Evolutionary conservation across 2,888 invertebrate species (phyloP).

Genomic region (Crematogaster levior): DNA sequence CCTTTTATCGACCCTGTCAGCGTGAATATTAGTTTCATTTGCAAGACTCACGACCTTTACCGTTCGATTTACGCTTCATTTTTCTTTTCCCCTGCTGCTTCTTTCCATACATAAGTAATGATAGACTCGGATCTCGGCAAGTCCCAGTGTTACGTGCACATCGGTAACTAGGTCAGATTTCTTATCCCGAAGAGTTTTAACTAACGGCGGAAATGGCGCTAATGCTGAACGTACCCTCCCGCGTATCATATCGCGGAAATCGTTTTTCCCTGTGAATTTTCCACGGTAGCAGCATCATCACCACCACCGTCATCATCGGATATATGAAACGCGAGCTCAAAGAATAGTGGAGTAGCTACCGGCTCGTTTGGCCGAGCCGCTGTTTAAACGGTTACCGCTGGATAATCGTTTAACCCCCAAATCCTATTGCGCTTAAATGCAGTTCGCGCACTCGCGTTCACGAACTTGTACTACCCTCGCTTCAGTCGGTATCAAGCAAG

Average conservation of each 20-base stretch:
- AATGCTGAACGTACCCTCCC: slow-evolving; percentile 20
- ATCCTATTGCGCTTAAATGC: slow-evolving; percentile 45
- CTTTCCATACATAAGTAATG: slow-evolving; percentile 55
- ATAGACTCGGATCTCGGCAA: slow-evolving; percentile 25
- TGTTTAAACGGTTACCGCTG: slow-evolving; percentile 44
- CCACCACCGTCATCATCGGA: slow-evolving; percentile 4
- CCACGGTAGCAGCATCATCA: background rate
- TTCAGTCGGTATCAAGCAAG: background rate
- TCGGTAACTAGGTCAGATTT: slow-evolving; percentile 41
- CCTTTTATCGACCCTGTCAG: slow-evolving; percentile 55
- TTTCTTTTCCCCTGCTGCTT: slow-evolving; percentile 45
- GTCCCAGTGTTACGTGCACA: slow-evolving; percentile 32
- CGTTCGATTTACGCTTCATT: slow-evolving; percentile 45
- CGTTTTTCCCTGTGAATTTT: slow-evolving; percentile 19
- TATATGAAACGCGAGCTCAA: slow-evolving; percentile 33
- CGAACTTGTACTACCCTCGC: slow-evolving; percentile 33
- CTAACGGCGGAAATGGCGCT: slow-evolving; percentile 38
- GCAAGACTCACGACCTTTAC: slow-evolving; percentile 72
- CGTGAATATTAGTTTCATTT: slow-evolving; percentile 78
- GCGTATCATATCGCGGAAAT: slow-evolving; percentile 37
- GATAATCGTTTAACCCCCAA: slow-evolving; percentile 47
- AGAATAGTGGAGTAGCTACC: slow-evolving; percentile 22
- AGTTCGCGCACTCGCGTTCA: slow-evolving; percentile 31
- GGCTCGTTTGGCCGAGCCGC: slow-evolving; percentile 31
- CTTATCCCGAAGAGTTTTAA: slow-evolving; percentile 45